A percentile compares a stretch with the other conserved stretches of the same genome.
Evolutionary conservation across 2,888 invertebrate genomes (phyloP).

Genomic region (Antitype chi): DNA sequence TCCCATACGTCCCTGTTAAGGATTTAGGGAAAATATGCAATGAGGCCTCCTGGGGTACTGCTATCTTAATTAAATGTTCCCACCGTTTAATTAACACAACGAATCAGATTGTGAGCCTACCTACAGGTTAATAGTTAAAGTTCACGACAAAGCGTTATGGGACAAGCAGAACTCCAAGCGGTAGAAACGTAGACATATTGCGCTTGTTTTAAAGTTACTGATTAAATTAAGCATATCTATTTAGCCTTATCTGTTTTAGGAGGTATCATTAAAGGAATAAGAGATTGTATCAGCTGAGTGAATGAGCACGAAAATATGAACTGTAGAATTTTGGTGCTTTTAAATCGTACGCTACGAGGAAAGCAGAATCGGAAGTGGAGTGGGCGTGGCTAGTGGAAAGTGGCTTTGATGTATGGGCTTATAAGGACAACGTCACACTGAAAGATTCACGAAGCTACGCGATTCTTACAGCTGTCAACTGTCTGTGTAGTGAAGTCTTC

Average conservation of each 20-base stretch:
- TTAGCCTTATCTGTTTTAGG: not conserved
- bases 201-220: constrained; percentile 7
- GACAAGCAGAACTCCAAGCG: not conserved
- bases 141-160: constrained; percentile 13
- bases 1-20: not conserved
- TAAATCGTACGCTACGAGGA: constrained; percentile 1
- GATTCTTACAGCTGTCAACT: not conserved
- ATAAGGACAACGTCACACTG: not conserved
- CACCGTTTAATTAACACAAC: constrained; percentile 42
- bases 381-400: constrained; percentile 4
- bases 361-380: not conserved
- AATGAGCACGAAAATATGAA: not conserved
- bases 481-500: not conserved
- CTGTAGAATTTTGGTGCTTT: constrained; percentile 8
- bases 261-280: constrained; percentile 9
- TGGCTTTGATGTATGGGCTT: constrained; percentile 2
- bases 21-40: constrained; percentile 51
- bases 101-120: constrained; percentile 50
- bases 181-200: constrained; percentile 1
- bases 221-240: constrained; percentile 24
- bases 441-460: not conserved
- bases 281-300: constrained; percentile 14
- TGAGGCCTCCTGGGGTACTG: constrained; percentile 6
- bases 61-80: constrained; percentile 56
- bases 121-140: constrained; percentile 38